Evolutionary conservation across 2,888 invertebrate genomes (phyloP).

Genomic region (Panorpa germanica): DNA sequence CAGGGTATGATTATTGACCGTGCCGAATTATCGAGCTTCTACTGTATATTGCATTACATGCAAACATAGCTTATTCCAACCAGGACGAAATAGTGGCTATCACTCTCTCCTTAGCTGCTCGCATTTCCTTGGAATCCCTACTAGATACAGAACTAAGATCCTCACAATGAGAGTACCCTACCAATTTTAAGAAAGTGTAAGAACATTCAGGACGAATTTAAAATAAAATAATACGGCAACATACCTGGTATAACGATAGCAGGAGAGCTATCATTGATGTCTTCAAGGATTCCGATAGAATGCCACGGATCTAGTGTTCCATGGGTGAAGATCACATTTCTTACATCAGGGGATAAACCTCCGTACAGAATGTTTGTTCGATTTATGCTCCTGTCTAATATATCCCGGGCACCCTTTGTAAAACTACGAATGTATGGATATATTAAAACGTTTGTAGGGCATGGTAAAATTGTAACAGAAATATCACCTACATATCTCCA

Average conservation of each 20-base stretch:
- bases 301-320: slow-evolving; percentile 36
- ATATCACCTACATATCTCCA: slow-evolving; percentile 11
- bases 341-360: slow-evolving; percentile 23
- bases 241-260: slow-evolving; percentile 17
- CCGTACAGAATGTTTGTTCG: slow-evolving; percentile 29
- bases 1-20: too few relatives aligned
- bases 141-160: slow-evolving; percentile 18
- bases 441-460: too few relatives aligned
- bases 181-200: slow-evolving; percentile 2
- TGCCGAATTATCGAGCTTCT: too few relatives aligned
- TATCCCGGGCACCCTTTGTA: slow-evolving; percentile 11
- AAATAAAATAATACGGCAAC: slow-evolving; percentile 4
- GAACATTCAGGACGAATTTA: not conserved
- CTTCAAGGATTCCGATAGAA: slow-evolving; percentile 25
- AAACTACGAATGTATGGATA: slow-evolving; percentile 10
- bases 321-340: slow-evolving; percentile 30
- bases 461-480: too few relatives aligned
- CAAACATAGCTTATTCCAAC: slow-evolving; percentile 12
- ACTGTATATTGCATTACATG: too few relatives aligned
- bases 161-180: slow-evolving; percentile 17
- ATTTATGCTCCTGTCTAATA: slow-evolving; percentile 10
- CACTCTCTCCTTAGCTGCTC: slow-evolving; percentile 18
- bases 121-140: slow-evolving; percentile 18
- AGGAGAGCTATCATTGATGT: slow-evolving; percentile 12
- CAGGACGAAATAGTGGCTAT: slow-evolving; percentile 17